Conservation (phyloP, 2,113 vertebrate genomes). For the Anhinga rufa region DNA sequence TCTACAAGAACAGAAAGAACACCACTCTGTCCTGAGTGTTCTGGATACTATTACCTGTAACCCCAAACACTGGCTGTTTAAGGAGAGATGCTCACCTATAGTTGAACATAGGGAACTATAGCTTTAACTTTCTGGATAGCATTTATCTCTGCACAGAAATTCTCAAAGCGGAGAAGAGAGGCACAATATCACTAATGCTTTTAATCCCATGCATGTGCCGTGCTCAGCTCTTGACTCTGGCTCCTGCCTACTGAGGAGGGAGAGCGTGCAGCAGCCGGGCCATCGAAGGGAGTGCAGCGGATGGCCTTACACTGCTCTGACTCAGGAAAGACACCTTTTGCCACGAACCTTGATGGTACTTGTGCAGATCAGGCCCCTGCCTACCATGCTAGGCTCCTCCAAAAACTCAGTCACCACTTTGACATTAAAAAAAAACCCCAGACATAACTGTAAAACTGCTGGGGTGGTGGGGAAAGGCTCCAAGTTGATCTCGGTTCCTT, state of each 20-base stretch:
- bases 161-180: not conserved
- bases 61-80: too few relatives aligned
- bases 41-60: rapidly evolving
- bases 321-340: not conserved
- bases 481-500: not conserved
- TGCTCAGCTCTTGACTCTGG: not conserved
- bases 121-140: not conserved
- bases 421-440: not conserved
- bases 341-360: not conserved
- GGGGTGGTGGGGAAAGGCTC: not conserved
- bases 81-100: not conserved
- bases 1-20: rapidly evolving
- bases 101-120: rapidly evolving
- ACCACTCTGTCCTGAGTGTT: too few relatives aligned
- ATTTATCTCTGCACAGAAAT: not conserved
- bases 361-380: not conserved
- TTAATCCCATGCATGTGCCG: rapidly evolving
- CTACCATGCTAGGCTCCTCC: not conserved
- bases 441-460: not conserved
- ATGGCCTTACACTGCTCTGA: not conserved
- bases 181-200: not conserved
- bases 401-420: not conserved
- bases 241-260: not conserved
- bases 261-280: not conserved
- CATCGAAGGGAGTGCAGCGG: not conserved